Evolutionary conservation across 1,140 invertebrate species (phyloP), one percentile per base, ranked within the genome.

Genomic region (Aporrectodea caliginosa): DNA sequence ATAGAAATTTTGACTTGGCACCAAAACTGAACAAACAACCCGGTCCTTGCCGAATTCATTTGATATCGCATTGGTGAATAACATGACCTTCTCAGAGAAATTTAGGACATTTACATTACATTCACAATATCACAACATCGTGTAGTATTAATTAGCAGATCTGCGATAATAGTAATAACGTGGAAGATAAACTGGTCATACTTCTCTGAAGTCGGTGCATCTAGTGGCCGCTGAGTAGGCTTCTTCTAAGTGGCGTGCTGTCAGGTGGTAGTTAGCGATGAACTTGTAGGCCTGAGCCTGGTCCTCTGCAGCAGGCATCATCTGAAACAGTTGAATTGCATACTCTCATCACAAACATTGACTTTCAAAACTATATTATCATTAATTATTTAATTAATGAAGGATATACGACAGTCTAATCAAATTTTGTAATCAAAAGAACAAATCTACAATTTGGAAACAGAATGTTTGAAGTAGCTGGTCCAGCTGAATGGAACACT

Each of bases 201-300:
- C 90, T 86, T 90, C 89, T 72, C 88, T 92, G 87, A 93, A 93
- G 83, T 95, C 93, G 71, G 97, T 90, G 88, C 96, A 98, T 86
- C 96, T 97, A 85, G 97, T 95, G 0, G 96, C 96, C 88, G 94
- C 97, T 82, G 92, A 92, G 84, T 94, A 93, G 0, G 96, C 95
- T 79, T 93, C 92, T 85, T 98, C 95, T 68, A 96, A 90, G 90
- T 93, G 83, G 32, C 86, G 84, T 82, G 92, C 92, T 77, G 92
- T 93, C 71, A 97, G 90, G 87, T 96, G 93, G 88, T 95, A 95
- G 85, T 95, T 94, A 0, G 96, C 95, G 35, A 98, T 90, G 87
- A 94, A 98, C 84, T 93, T 93, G 84, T 95, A 94, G 0, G 95
- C 95, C 83, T 93, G 91, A 83, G 93, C 94, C 70, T 94, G 90